phyloP scores from a whole-genome alignment of 2,888 invertebrate genomes.

The Drosophila borborema region DNA sequence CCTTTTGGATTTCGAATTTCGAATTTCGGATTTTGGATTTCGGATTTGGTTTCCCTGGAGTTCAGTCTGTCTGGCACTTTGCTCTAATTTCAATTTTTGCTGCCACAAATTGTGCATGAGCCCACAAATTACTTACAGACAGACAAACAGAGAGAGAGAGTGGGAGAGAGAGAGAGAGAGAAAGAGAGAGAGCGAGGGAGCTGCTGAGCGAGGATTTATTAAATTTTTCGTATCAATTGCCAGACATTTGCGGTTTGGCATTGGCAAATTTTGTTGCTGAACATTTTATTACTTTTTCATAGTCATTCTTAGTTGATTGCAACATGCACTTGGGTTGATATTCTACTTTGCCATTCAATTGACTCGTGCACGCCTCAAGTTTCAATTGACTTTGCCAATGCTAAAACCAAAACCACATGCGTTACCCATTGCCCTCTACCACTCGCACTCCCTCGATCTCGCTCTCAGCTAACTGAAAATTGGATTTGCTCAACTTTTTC shows the following conservation, averaged over 20 bases:
- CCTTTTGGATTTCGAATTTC: no score
- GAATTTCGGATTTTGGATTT: no score
- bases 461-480: slow-evolving; percentile 50
- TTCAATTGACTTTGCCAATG: slow-evolving; percentile 37
- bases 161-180: no score
- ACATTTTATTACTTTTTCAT: slow-evolving; percentile 51
- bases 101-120: slow-evolving; percentile 14
- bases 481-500: slow-evolving; percentile 66
- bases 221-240: slow-evolving; percentile 44
- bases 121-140: slow-evolving; percentile 52
- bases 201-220: slow-evolving; percentile 23
- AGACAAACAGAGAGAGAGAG: not conserved
- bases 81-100: slow-evolving; percentile 2
- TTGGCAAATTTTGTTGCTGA: slow-evolving; percentile 26
- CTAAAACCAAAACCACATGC: slow-evolving; percentile 27
- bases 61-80: not conserved
- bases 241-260: slow-evolving; percentile 28
- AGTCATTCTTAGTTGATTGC: slow-evolving; percentile 26
- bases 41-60: not conserved
- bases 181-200: no score
- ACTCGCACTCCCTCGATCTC: slow-evolving; percentile 4
- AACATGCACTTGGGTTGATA: slow-evolving; percentile 42
- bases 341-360: slow-evolving; percentile 61
- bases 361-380: slow-evolving; percentile 41
- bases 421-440: not conserved